A percentile compares a stretch with the other conserved stretches of the same genome.
phyloP scores from a whole-genome alignment of 2,888 invertebrate genomes.

The Plagodis pulveraria region DNA sequence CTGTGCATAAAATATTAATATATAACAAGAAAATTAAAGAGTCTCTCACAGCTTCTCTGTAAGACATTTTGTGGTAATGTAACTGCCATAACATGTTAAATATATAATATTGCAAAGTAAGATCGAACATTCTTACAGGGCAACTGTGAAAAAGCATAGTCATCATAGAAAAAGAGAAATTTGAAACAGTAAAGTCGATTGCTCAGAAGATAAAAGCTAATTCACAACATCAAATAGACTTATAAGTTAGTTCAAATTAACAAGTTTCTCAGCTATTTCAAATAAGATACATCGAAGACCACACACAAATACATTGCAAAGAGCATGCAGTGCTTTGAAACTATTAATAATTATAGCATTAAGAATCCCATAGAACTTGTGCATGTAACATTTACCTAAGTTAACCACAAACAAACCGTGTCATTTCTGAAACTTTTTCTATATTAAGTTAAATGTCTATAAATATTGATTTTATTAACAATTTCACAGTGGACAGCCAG shows the following conservation, averaged over 20 bases:
- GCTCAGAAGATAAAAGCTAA: too few relatives aligned
- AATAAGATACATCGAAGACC: slow-evolving; percentile 55
- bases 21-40: background rate
- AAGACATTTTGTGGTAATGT: slow-evolving; percentile 74
- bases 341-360: slow-evolving; percentile 11
- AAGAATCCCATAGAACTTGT: slow-evolving; percentile 11
- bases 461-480: slow-evolving; percentile 37
- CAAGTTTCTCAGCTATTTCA: slow-evolving; percentile 16
- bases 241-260: slow-evolving; percentile 1
- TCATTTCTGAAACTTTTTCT: slow-evolving; percentile 19
- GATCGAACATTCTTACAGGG: slow-evolving; percentile 70
- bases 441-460: slow-evolving; percentile 35
- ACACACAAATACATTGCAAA: slow-evolving; percentile 55
- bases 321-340: slow-evolving; percentile 30
- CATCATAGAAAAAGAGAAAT: slow-evolving; percentile 1
- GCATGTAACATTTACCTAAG: slow-evolving; percentile 15
- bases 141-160: slow-evolving; percentile 64
- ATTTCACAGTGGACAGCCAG: slow-evolving; percentile 52
- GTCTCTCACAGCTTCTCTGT: slow-evolving; percentile 78
- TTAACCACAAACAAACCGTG: background rate
- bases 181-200: too few relatives aligned
- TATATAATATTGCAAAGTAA: slow-evolving; percentile 32
- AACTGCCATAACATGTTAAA: slow-evolving; percentile 71
- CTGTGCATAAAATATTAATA: too few relatives aligned
- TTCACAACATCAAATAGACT: background rate